These are phyloP conservation scores for Alligator sinensis DNA, from an alignment of 2,113 vertebrate species.

Conservation along the genomic window DNA sequence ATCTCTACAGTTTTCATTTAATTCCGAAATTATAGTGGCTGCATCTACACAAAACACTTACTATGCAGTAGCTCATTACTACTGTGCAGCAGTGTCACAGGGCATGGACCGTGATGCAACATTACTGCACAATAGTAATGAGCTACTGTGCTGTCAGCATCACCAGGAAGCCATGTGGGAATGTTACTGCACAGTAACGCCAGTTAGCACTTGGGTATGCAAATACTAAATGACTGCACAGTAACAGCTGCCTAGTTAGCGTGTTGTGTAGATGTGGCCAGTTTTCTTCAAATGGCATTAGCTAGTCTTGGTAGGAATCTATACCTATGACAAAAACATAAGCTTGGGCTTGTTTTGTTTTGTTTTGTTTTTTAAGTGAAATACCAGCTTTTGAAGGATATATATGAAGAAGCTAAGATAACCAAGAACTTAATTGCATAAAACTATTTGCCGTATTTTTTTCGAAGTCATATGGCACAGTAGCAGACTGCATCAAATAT, in stretches of 20 bases:
- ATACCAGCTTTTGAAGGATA: fast-evolving
- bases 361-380: neutral
- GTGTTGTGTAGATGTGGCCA: neutral
- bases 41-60: neutral
- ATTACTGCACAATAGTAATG: no score
- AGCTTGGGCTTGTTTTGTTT: neutral
- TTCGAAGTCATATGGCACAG: neutral
- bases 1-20: neutral
- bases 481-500: neutral
- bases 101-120: no score
- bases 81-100: no score
- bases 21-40: neutral
- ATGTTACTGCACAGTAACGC: no score
- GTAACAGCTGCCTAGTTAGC: no score
- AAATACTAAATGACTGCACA: no score
- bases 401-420: neutral
- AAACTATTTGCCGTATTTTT: fast-evolving
- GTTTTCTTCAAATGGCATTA: neutral
- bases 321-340: neutral
- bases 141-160: no score
- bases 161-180: no score
- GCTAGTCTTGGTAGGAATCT: neutral
- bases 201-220: no score
- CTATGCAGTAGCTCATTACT: no score
- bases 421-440: neutral